These are phyloP conservation scores for Ypsolopha scabrella DNA, from an alignment of 2,888 invertebrate genomes.

Conservation along the genomic window DNA sequence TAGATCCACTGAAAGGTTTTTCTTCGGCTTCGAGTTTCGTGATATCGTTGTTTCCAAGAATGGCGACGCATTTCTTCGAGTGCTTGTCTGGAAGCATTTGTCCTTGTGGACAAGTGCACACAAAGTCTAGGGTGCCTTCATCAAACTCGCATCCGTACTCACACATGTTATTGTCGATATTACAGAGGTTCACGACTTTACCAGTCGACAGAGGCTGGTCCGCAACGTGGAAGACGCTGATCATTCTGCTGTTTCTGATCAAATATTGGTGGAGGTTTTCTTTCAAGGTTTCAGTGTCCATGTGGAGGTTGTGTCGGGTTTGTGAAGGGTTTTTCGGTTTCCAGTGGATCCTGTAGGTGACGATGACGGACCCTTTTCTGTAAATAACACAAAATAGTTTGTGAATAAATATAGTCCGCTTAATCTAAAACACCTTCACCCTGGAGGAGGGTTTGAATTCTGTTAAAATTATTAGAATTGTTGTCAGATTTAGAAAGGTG, in stretches of 20 bases:
- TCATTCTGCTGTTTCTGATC: constrained; percentile 57
- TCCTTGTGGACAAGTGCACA: constrained; percentile 74
- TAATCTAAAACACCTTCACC: no score
- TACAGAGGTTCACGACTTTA: constrained; percentile 74
- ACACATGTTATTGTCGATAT: constrained; percentile 74
- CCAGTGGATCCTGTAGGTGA: constrained; percentile 77
- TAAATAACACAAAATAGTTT: constrained; percentile 17
- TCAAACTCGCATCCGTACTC: constrained; percentile 77
- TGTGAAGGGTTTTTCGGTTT: constrained; percentile 45
- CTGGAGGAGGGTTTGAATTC: no score
- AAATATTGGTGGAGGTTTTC: constrained; percentile 62
- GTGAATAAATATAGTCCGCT: no score
- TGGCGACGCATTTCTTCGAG: constrained; percentile 51
- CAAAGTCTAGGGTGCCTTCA: constrained; percentile 71
- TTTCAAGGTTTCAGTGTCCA: constrained; percentile 45
- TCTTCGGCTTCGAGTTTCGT: constrained; percentile 16
- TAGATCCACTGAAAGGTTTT: no score
- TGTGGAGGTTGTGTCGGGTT: constrained; percentile 21
- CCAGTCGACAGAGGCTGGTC: constrained; percentile 43
- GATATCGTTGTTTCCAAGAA: constrained; percentile 33
- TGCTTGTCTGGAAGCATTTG: constrained; percentile 44
- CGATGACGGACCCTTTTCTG: constrained; percentile 76
- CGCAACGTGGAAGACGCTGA: constrained; percentile 62
- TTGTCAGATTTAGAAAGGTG: neutral
- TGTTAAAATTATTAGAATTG: no score